Conservation (phyloP, 2,113 vertebrate genomes). For the Pluvialis apricaria region DNA sequence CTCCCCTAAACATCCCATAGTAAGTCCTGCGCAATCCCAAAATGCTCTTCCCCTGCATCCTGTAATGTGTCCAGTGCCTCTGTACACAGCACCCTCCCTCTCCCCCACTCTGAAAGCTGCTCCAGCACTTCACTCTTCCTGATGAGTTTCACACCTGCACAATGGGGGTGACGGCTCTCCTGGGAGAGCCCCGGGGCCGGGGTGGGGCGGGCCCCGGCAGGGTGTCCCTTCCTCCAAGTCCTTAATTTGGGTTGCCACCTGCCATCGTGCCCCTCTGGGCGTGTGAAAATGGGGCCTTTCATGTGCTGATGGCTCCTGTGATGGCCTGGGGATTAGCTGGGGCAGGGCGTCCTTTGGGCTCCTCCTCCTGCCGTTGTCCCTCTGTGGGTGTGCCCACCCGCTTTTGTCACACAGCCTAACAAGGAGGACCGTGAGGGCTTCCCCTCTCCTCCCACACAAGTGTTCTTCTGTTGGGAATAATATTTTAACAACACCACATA, state of each 20-base stretch:
- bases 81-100: rapidly evolving
- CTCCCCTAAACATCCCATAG: not conserved
- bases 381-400: not conserved
- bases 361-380: not conserved
- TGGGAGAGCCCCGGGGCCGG: not conserved
- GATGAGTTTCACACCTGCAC: not conserved
- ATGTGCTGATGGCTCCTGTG: not conserved
- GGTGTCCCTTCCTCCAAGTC: not conserved
- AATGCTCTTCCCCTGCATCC: not conserved
- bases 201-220: not conserved
- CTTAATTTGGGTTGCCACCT: not conserved
- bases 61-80: not conserved
- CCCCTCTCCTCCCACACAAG: not conserved
- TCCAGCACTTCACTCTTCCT: not conserved
- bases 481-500: not conserved
- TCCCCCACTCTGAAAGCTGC: not conserved
- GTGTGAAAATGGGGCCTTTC: not conserved
- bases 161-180: not conserved
- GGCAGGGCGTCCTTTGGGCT: not conserved
- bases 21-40: not conserved
- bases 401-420: not conserved
- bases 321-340: not conserved
- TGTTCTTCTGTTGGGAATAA: not conserved
- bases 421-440: not conserved
- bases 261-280: not conserved